These are phyloP conservation scores for Dolomedes plantarius DNA, from an alignment of 2,888 invertebrate species.

Conservation along the genomic window DNA sequence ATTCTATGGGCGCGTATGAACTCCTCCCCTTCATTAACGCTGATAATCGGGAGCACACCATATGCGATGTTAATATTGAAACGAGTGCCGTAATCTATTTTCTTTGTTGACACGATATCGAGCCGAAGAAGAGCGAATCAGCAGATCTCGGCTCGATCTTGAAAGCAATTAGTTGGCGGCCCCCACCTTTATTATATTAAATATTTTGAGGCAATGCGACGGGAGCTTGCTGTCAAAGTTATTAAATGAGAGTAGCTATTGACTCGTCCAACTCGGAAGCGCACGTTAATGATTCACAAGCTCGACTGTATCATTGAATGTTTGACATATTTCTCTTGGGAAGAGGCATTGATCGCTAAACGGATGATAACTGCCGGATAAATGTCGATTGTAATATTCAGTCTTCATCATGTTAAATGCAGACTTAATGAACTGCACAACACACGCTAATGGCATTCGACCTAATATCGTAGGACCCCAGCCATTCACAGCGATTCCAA, in stretches of 20 bases:
- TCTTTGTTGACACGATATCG: too few relatives aligned
- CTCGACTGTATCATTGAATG: constrained; percentile 69
- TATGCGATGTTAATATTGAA: too few relatives aligned
- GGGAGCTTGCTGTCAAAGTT: constrained; percentile 69
- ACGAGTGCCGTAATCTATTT: too few relatives aligned
- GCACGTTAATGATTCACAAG: constrained; percentile 68
- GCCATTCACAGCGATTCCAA: constrained; percentile 62
- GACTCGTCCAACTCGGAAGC: constrained; percentile 67
- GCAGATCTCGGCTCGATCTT: background rate
- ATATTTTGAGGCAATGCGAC: constrained; percentile 67
- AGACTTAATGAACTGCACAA: constrained; percentile 69
- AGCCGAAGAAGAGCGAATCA: too few relatives aligned
- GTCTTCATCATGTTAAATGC: constrained; percentile 70
- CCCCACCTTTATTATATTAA: constrained; percentile 58
- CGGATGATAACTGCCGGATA: constrained; percentile 68
- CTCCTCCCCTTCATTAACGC: too few relatives aligned
- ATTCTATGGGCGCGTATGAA: too few relatives aligned
- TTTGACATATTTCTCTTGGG: constrained; percentile 71
- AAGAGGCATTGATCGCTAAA: constrained; percentile 65
- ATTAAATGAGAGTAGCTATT: constrained; percentile 69
- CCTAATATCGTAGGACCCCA: constrained; percentile 39
- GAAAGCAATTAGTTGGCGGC: constrained; percentile 28
- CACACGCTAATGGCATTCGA: constrained; percentile 67
- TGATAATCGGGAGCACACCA: too few relatives aligned
- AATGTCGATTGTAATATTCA: constrained; percentile 71